Percentiles rank a stretch among this genome's conserved stretches.
These are phyloP conservation scores for Nipponacmea schrenckii DNA, from an alignment of 2,888 invertebrate species.

Conservation along the genomic window DNA sequence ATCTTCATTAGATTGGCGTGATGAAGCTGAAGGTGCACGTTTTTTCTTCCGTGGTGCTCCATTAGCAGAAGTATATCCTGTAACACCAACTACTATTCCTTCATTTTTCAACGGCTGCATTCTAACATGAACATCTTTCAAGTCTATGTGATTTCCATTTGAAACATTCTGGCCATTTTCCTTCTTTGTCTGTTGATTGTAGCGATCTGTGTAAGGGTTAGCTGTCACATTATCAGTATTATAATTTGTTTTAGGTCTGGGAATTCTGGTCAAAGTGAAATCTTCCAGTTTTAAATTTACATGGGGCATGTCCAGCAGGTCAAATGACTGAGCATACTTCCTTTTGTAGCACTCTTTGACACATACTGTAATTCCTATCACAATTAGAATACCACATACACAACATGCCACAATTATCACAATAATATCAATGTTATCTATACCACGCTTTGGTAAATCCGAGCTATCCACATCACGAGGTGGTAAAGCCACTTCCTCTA, in stretches of 20 bases:
- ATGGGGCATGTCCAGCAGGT: constrained; percentile 45
- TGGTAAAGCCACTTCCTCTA: constrained; percentile 23
- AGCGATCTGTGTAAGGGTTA: constrained; percentile 26
- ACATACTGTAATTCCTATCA: constrained; percentile 39
- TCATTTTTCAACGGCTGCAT: constrained; percentile 38
- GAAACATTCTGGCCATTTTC: constrained; percentile 9
- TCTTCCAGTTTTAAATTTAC: constrained; percentile 48
- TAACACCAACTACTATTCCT: constrained; percentile 46
- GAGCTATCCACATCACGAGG: constrained; percentile 4
- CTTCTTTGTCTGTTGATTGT: constrained; percentile 16
- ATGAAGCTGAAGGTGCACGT: constrained; percentile 13
- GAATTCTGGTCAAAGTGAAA: constrained; percentile 51
- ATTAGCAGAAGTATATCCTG: constrained; percentile 28
- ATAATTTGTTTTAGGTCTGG: constrained; percentile 45
- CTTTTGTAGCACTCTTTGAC: constrained; percentile 45
- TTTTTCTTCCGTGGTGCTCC: neutral
- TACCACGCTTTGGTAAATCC: constrained; percentile 16
- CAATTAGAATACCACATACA: constrained; percentile 42
- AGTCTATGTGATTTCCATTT: constrained; percentile 13
- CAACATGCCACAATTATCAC: constrained; percentile 49
- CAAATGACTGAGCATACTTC: constrained; percentile 48
- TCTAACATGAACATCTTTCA: constrained; percentile 39
- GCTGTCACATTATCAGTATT: constrained; percentile 35
- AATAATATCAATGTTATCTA: constrained; percentile 46
- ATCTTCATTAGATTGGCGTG: constrained; percentile 5